A percentile compares a stretch with the other conserved stretches of the same genome.
phyloP scores from a whole-genome alignment of 2,113 vertebrate species.

The Genyomyrus donnyi region DNA sequence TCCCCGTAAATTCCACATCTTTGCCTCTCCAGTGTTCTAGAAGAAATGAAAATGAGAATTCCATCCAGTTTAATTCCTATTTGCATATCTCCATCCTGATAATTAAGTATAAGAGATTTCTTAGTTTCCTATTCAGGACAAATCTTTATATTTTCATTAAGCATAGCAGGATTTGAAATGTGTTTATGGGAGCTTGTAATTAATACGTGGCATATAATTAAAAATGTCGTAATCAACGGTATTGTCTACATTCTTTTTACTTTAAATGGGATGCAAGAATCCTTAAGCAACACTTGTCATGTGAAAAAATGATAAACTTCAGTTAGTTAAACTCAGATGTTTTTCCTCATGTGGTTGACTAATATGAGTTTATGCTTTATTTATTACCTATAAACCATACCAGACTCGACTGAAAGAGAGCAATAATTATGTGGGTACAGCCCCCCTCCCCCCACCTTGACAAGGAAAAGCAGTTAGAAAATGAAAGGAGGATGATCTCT shows the following conservation, averaged over 20 bases:
- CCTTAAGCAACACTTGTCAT: background rate
- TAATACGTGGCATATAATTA: background rate
- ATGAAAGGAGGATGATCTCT: background rate
- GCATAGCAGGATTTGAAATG: background rate
- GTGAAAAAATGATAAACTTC: background rate
- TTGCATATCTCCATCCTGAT: background rate
- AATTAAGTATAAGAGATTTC: background rate
- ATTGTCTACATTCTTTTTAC: background rate
- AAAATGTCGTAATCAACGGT: background rate
- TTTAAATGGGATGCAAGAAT: background rate
- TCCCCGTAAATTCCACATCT: conserved; percentile 46
- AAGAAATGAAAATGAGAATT: background rate
- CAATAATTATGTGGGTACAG: background rate
- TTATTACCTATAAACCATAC: background rate
- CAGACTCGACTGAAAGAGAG: background rate
- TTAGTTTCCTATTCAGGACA: background rate
- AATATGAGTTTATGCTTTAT: background rate
- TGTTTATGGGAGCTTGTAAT: background rate
- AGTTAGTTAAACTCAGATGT: background rate
- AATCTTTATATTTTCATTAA: background rate
- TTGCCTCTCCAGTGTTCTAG: conserved; percentile 53
- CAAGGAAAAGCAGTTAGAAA: background rate
- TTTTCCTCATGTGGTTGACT: background rate
- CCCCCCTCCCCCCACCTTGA: background rate
- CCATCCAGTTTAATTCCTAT: background rate